Conservation (phyloP, 2,888 invertebrate species). For the Cephus pygmeus region DNA sequence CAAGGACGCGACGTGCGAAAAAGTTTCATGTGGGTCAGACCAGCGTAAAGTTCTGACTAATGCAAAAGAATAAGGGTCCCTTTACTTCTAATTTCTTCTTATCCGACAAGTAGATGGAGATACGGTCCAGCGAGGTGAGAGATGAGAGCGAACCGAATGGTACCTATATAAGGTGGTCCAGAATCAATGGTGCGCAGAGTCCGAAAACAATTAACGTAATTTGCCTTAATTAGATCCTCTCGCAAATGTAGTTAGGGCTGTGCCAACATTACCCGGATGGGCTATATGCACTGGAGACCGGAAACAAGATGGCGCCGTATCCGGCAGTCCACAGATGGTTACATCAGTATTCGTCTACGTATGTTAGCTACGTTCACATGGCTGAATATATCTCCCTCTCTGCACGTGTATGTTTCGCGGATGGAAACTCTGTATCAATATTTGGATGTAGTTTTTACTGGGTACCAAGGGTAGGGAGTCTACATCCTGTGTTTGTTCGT, state of each 20-base stretch:
- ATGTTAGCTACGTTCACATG: too few relatives aligned
- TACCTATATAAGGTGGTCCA: too few relatives aligned
- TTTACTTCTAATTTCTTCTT: too few relatives aligned
- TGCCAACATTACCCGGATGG: conserved; percentile 18
- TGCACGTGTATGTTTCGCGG: conserved; percentile 22
- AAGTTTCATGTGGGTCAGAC: too few relatives aligned
- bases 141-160: too few relatives aligned
- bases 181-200: neutral
- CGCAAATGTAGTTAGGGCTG: conserved; percentile 43
- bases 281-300: conserved; percentile 25
- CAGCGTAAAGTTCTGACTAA: too few relatives aligned
- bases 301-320: conserved; percentile 47
- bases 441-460: conserved; percentile 51
- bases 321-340: conserved; percentile 25
- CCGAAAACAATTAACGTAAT: conserved; percentile 31
- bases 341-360: too few relatives aligned
- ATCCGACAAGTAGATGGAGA: too few relatives aligned
- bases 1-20: too few relatives aligned
- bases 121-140: too few relatives aligned
- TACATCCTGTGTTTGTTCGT: conserved; percentile 50
- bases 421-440: conserved; percentile 48
- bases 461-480: conserved; percentile 46
- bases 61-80: too few relatives aligned
- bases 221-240: conserved; percentile 37
- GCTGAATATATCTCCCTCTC: too few relatives aligned